Conservation (phyloP, 2,797 vertebrate species). For the Halcyon leucocephala region DNA sequence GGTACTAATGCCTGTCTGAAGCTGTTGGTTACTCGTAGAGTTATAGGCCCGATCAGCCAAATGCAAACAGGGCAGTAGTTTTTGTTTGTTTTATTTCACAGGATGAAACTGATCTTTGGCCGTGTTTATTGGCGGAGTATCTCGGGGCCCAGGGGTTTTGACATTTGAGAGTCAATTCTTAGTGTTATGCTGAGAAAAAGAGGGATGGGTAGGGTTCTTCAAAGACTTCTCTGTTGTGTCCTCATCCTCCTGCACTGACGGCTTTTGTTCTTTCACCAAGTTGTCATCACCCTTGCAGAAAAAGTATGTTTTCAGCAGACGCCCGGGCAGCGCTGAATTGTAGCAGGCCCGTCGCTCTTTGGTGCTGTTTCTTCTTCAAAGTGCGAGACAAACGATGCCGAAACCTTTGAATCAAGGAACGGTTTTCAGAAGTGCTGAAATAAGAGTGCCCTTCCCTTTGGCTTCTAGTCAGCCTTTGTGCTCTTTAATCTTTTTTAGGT, state of each 20-base stretch:
- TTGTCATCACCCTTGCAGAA: background rate
- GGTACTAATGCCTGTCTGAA: background rate
- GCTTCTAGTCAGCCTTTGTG: background rate
- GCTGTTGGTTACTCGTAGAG: conserved; percentile 6
- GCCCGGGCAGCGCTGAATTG: background rate
- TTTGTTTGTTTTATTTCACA: conserved; percentile 47
- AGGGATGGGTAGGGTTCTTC: background rate
- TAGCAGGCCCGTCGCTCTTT: background rate
- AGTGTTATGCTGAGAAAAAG: background rate
- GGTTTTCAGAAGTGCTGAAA: background rate
- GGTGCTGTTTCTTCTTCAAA: background rate
- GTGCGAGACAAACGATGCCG: background rate
- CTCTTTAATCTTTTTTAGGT: conserved; percentile 23
- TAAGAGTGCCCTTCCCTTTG: background rate
- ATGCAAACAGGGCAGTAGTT: background rate
- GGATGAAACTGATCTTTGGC: background rate
- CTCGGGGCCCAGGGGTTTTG: background rate
- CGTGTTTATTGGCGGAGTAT: background rate
- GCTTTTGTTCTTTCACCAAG: background rate
- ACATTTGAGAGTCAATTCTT: background rate
- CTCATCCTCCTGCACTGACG: background rate
- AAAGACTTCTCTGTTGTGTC: background rate
- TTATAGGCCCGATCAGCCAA: background rate
- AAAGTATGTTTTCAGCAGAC: background rate
- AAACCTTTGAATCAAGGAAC: background rate